phyloP scores from a whole-genome alignment of 2,797 vertebrate species.

The Caiman crocodilus region DNA sequence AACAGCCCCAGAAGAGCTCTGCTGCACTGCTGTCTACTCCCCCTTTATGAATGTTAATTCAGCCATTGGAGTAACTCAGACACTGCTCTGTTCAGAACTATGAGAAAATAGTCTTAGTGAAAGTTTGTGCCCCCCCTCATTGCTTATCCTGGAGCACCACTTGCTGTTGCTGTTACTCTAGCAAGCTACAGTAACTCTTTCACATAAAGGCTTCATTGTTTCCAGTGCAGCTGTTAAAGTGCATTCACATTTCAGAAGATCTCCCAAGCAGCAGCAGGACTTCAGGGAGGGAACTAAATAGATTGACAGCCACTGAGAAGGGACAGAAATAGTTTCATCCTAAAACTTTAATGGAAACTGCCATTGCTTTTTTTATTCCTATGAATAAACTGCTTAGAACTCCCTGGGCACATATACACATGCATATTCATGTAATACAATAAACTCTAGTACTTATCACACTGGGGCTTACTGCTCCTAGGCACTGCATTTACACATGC shows the following conservation, averaged over 20 bases:
- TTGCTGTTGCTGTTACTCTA: background rate
- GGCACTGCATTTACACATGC: too few species aligned
- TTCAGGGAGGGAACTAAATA: rapidly evolving
- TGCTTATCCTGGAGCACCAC: background rate
- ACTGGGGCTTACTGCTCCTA: too few species aligned
- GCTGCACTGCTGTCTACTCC: background rate
- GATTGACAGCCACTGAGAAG: background rate
- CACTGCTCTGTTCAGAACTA: rapidly evolving
- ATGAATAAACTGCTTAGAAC: background rate
- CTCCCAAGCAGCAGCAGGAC: constrained; percentile 38
- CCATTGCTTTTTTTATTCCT: background rate
- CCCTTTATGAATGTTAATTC: background rate
- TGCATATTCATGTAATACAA: too few species aligned
- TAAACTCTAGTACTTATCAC: too few species aligned
- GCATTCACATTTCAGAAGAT: constrained; percentile 52
- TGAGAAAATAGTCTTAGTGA: rapidly evolving
- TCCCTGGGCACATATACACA: too few species aligned
- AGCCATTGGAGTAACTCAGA: background rate
- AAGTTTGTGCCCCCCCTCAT: too few species aligned
- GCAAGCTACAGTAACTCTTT: background rate
- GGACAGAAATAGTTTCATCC: background rate
- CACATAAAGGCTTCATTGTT: background rate
- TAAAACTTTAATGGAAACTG: rapidly evolving
- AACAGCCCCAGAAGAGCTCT: too few species aligned
- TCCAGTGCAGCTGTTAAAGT: background rate